Evolutionary conservation across 2,113 vertebrate genomes (phyloP).

Genomic region (Cathartes aura): DNA sequence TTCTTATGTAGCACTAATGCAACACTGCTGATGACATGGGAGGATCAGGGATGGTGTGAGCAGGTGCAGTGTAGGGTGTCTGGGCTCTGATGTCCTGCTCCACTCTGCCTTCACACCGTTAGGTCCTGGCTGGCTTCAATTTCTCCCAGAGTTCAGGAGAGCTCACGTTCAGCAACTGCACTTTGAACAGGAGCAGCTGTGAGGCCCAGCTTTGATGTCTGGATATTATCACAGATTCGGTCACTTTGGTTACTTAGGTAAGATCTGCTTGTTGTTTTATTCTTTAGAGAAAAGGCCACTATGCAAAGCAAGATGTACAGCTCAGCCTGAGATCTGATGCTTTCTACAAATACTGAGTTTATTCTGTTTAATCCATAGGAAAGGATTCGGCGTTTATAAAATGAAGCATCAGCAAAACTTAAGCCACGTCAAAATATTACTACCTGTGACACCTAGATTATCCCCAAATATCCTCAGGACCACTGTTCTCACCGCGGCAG

Average conservation of each 20-base stretch:
- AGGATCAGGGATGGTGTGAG: not conserved
- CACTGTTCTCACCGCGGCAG: not conserved
- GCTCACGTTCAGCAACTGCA: not conserved
- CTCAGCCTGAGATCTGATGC: not conserved
- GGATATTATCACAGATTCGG: not conserved
- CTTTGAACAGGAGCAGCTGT: not conserved
- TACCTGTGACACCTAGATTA: not conserved
- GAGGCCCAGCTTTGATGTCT: not conserved
- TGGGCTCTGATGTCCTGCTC: not conserved
- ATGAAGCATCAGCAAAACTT: not conserved
- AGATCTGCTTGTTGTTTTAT: not conserved
- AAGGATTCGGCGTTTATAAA: not conserved
- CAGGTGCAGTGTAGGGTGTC: not conserved
- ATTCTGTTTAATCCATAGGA: not conserved
- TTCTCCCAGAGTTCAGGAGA: not conserved
- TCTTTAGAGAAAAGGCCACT: not conserved
- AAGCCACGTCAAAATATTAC: not conserved
- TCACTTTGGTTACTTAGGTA: not conserved
- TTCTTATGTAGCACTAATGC: not conserved
- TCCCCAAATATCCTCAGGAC: not conserved
- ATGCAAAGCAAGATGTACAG: not conserved
- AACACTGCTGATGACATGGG: not conserved
- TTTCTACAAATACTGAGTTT: not conserved
- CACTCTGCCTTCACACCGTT: not conserved
- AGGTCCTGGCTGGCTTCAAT: rapidly evolving